Conservation (phyloP, 2,888 invertebrate genomes). For the Pedicia rivosa region DNA sequence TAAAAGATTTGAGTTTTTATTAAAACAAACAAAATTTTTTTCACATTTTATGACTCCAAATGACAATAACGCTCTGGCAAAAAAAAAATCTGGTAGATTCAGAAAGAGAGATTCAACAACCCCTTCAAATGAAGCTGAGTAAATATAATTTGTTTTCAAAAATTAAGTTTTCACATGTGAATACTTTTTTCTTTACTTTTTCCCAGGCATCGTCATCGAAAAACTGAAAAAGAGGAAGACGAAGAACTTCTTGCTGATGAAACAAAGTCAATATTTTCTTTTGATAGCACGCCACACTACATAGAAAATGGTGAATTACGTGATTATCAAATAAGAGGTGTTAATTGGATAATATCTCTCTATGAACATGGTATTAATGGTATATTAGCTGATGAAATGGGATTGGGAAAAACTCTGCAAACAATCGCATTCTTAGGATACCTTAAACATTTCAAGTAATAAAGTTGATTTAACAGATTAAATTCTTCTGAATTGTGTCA, state of each 20-base stretch:
- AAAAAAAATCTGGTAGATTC: conserved; percentile 76
- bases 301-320: conserved; percentile 88
- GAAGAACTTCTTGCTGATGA: conserved; percentile 91
- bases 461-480: too few species aligned
- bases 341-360: conserved; percentile 99
- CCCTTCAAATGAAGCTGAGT: conserved; percentile 15
- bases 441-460: conserved; percentile 73
- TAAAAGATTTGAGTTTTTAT: conserved; percentile 84
- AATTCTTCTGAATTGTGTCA: too few species aligned
- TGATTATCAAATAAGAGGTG: conserved; percentile 93
- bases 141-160: conserved; percentile 4
- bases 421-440: conserved; percentile 95
- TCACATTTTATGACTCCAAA: conserved; percentile 90
- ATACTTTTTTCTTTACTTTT: conserved; percentile 3
- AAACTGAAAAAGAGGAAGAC: conserved; percentile 98
- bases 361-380: conserved; percentile 99
- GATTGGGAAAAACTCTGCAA: conserved; percentile 96
- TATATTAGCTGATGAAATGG: conserved; percentile 99
- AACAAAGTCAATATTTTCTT: conserved; percentile 64
- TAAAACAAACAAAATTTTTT: conserved; percentile 98
- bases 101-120: conserved; percentile 34
- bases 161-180: not conserved
- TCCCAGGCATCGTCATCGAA: conserved; percentile 78
- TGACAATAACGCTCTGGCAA: conserved; percentile 60
- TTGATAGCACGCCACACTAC: conserved; percentile 81